Evolutionary conservation across 2,113 vertebrate species (phyloP), one percentile per base, ranked within the genome.

Genomic region (Pygoscelis antarcticus): DNA sequence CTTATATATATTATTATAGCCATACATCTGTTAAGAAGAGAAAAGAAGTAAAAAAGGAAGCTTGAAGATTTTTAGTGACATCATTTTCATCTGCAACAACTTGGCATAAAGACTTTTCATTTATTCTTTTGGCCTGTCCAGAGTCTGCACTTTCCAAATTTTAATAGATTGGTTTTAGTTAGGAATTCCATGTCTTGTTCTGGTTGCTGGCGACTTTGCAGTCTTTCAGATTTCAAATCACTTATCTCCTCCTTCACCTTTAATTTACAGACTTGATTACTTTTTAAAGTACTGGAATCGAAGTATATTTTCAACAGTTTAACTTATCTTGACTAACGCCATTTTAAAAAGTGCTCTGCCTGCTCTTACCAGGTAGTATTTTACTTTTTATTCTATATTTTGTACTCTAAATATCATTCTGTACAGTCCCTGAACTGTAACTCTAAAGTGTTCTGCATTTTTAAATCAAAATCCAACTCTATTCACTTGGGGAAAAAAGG

Each of bases 231-330:
- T 90, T 90, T 52, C 61, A 95, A 70, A 69, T 44, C 25, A 42
- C 8, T 95, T 91, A 30, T 57, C 17, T 47, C 72, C 36, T 83
- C 75, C 25, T 87, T 88, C 36, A 93, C 19, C 55, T 88, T 69
- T 79, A 96, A 89, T 79, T 96, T 89, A 90, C 49, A 71, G 68
- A 82, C 18, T 55, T 92, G 64, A 72, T 79, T 78, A 52, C 18
- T 77, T 83, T 84, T 64, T 32, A 29, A 95, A 77, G 30, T 52
- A 66, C 16, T 82, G 26, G 44, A 93, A 91, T 71, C 55, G 55
- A 79, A 70, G 29, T 42, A 32, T 23, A 49, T 91, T 92, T 97
- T 81, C 68, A 88, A 47, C 19, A 65, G 15, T 68, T 81, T 76
- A 71, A 62, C 5, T 42, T 68, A 75, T n/a, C 40, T 23, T 69